Percentiles rank a stretch among this genome's conserved stretches.
Evolutionary conservation across 2,797 vertebrate species (phyloP).

Genomic region (Onychomys leucogaster): DNA sequence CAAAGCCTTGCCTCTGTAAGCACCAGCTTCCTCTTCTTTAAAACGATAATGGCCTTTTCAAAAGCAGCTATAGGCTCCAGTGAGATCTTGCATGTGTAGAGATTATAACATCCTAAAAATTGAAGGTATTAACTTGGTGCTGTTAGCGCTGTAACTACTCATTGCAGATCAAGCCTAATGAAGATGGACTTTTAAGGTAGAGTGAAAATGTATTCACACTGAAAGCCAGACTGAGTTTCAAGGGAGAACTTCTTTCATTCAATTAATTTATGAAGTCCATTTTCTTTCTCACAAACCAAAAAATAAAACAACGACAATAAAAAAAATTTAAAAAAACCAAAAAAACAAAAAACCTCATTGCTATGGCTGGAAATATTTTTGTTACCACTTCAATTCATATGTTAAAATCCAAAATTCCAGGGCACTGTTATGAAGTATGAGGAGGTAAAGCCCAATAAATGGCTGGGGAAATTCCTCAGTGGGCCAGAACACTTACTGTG

Average conservation of each 20-base stretch:
- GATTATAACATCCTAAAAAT: background rate
- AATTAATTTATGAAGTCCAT: slow-evolving; percentile 4
- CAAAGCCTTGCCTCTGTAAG: background rate
- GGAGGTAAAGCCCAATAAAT: no score
- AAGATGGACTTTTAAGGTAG: slow-evolving; percentile 11
- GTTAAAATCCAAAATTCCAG: background rate
- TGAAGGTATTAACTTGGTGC: background rate
- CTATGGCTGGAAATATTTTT: background rate
- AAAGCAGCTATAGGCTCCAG: background rate
- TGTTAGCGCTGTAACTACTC: background rate
- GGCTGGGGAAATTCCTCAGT: background rate
- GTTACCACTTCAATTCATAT: background rate
- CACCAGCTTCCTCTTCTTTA: background rate
- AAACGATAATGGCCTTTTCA: background rate
- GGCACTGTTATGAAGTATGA: background rate
- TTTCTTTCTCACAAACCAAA: background rate
- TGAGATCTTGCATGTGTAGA: background rate
- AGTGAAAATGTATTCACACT: slow-evolving; percentile 1
- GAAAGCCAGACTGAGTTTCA: background rate
- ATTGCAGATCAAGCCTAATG: background rate
- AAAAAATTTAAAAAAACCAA: no score
- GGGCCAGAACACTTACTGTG: background rate
- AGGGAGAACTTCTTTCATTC: background rate
- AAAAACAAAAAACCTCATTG: background rate
- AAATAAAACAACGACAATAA: no score